Evolutionary conservation across 2,888 invertebrate genomes (phyloP).

Genomic region (Trichopoda pennipes): DNA sequence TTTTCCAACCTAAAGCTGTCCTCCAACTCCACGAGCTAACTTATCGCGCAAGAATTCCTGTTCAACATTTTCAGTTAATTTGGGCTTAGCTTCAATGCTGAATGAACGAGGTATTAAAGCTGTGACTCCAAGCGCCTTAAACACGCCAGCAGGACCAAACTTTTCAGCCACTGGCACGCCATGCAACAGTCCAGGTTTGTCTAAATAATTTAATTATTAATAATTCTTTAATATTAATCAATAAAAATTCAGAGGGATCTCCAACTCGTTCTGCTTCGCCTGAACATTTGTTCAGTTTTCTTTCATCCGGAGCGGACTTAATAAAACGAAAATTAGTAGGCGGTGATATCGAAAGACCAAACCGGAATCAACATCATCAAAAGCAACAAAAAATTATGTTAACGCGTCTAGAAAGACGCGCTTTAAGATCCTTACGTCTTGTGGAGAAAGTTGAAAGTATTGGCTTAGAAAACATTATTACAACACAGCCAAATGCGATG

Average conservation of each 20-base stretch:
- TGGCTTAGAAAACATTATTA: constrained; percentile 86
- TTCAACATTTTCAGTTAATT: constrained; percentile 87
- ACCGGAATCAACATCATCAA: constrained; percentile 75
- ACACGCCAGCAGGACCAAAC: constrained; percentile 85
- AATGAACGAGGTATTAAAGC: constrained; percentile 89
- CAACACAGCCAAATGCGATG: constrained; percentile 83
- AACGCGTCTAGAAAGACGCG: constrained; percentile 79
- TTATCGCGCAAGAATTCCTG: constrained; percentile 90
- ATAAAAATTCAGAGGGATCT: constrained; percentile 79
- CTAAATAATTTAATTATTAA: background rate
- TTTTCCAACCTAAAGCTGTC: constrained; percentile 74
- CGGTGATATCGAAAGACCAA: constrained; percentile 80
- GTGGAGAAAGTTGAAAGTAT: constrained; percentile 86
- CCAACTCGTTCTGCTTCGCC: constrained; percentile 82
- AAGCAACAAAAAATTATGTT: constrained; percentile 79
- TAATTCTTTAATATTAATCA: no score
- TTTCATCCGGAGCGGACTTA: constrained; percentile 86
- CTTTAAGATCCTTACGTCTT: constrained; percentile 82
- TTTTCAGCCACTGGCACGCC: constrained; percentile 93
- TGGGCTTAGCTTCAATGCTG: constrained; percentile 88
- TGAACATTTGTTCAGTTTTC: constrained; percentile 82
- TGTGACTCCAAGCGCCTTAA: constrained; percentile 85
- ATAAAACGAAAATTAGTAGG: constrained; percentile 84
- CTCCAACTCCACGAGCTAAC: constrained; percentile 81
- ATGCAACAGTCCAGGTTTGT: constrained; percentile 89